Percentiles rank a stretch among this genome's conserved stretches.
These are phyloP conservation scores for Orbicella faveolata DNA, from an alignment of 64 coral and sea anemone genomes.

Conservation along the genomic window DNA sequence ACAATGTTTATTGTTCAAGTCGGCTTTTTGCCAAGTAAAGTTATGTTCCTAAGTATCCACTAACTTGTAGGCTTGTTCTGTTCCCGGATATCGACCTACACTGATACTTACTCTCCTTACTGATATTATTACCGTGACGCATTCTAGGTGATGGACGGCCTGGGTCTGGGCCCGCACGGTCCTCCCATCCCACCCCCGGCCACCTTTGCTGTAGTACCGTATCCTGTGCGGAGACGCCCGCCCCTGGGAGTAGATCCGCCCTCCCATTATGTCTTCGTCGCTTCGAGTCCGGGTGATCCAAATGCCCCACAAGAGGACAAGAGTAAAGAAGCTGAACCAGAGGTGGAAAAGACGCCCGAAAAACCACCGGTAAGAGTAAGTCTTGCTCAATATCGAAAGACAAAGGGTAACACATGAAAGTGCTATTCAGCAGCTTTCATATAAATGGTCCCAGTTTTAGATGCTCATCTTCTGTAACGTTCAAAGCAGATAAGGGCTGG, in stretches of 20 bases:
- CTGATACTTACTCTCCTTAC: not conserved
- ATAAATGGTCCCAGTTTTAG: no score
- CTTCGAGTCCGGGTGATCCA: constrained; percentile 78
- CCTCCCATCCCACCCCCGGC: constrained; percentile 96
- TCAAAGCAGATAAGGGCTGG: no score
- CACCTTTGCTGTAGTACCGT: constrained; percentile 96
- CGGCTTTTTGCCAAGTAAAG: not conserved
- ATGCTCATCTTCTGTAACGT: no score
- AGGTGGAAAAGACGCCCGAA: constrained; percentile 82
- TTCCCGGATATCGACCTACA: not conserved
- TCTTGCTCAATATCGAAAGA: not conserved
- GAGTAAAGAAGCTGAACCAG: constrained; percentile 73
- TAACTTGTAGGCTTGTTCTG: not conserved
- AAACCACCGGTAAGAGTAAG: constrained; percentile 61
- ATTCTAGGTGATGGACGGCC: constrained; percentile 87
- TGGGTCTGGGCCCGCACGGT: constrained; percentile 84
- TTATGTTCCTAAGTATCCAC: not conserved
- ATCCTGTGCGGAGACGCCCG: constrained; percentile 88
- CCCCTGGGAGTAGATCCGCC: constrained; percentile 84
- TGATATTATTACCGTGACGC: not conserved
- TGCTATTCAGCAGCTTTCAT: no score
- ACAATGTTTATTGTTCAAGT: no score
- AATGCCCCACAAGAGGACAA: constrained; percentile 87
- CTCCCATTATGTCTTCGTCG: constrained; percentile 90
- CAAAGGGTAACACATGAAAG: no score